phyloP scores from a whole-genome alignment of 2,113 vertebrate genomes.

The Petroica traversi region DNA sequence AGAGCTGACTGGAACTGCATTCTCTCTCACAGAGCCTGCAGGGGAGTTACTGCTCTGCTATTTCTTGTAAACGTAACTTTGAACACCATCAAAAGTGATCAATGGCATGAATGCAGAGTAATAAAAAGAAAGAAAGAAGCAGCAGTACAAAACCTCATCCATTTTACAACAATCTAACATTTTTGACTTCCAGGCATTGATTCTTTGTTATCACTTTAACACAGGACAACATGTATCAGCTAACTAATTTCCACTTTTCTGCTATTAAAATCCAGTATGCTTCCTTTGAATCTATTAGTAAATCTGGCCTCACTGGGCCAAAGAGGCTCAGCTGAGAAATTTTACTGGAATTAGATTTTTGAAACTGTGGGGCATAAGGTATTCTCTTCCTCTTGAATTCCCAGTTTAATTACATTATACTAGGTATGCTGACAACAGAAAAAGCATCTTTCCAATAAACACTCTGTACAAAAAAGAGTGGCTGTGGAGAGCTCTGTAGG shows the following conservation, averaged over 20 bases:
- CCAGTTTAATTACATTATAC: slow-evolving; percentile 25
- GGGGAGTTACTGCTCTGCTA: neutral
- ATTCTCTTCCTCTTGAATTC: slow-evolving; percentile 7
- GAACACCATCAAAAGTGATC: neutral
- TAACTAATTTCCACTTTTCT: neutral
- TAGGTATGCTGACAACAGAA: neutral
- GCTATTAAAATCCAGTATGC: neutral
- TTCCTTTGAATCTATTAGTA: neutral
- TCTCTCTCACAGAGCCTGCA: neutral
- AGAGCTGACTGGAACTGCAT: neutral
- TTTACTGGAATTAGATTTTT: neutral
- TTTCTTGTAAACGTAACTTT: neutral
- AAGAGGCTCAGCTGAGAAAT: neutral
- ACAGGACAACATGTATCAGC: neutral
- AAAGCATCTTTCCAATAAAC: slow-evolving; percentile 3
- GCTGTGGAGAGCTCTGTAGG: neutral
- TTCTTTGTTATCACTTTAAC: neutral
- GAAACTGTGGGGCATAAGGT: neutral
- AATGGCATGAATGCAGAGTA: neutral
- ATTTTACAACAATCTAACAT: neutral
- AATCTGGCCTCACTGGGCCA: neutral
- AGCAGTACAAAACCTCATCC: neutral
- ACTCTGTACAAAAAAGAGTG: neutral
- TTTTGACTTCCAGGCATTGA: neutral
- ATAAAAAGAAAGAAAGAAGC: neutral